Conservation (phyloP, 2,797 vertebrate species). For the Hydrocynus forskahlii region DNA sequence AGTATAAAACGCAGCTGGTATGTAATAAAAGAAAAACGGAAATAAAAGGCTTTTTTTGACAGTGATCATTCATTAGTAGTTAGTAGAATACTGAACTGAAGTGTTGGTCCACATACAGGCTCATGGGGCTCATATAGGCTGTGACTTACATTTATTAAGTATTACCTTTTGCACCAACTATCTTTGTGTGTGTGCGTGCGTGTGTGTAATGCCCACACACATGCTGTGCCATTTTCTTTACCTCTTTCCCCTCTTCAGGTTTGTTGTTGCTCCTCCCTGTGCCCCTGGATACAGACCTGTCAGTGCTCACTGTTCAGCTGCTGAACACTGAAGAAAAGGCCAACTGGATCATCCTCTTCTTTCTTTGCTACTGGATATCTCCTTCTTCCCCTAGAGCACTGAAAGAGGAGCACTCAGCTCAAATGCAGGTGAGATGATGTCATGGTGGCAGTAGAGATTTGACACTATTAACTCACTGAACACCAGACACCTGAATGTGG, state of each 20-base stretch:
- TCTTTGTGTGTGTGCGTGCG: neutral
- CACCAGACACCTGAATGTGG: neutral
- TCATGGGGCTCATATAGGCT: too few relatives aligned
- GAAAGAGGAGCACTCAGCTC: neutral
- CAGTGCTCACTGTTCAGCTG: neutral
- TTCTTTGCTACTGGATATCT: neutral
- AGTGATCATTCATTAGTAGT: too few relatives aligned
- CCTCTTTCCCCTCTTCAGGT: neutral
- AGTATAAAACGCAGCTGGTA: too few relatives aligned
- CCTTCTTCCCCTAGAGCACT: neutral
- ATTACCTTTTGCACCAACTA: too few relatives aligned
- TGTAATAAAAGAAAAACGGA: too few relatives aligned
- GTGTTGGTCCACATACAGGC: too few relatives aligned
- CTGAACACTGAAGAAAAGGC: neutral
- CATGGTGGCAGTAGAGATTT: neutral
- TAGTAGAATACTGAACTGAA: neutral
- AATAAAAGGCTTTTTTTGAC: too few relatives aligned
- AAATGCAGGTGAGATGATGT: neutral
- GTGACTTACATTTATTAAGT: too few relatives aligned
- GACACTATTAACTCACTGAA: neutral
- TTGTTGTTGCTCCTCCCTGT: constrained; percentile 2
- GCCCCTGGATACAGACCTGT: neutral
- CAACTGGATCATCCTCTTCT: constrained; percentile 9
- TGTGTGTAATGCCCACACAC: neutral
- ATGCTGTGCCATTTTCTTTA: neutral